phyloP scores from a whole-genome alignment of 2,888 invertebrate species.

The Leucoma salicis region DNA sequence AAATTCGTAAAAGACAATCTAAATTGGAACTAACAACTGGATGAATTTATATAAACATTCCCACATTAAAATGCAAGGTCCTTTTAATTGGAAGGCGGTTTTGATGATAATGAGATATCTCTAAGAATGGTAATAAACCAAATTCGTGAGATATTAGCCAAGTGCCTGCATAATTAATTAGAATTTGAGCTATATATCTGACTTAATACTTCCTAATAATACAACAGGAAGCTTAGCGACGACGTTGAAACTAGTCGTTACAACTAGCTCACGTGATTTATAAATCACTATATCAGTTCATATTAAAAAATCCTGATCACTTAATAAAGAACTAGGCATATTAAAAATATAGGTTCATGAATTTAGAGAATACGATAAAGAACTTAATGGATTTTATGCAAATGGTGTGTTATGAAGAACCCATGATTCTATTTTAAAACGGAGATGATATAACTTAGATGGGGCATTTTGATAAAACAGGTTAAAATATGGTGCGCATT shows the following conservation, averaged over 20 bases:
- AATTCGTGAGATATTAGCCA: constrained; percentile 30
- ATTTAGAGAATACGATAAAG: constrained; percentile 1
- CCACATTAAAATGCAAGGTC: constrained; percentile 71
- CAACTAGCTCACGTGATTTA: constrained; percentile 11
- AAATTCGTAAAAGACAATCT: constrained; percentile 54
- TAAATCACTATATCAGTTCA: background rate
- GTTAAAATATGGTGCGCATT: constrained; percentile 65
- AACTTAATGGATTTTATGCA: background rate
- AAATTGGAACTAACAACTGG: constrained; percentile 55
- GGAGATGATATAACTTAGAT: constrained; percentile 48
- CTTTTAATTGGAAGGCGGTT: constrained; percentile 34
- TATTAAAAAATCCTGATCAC: background rate
- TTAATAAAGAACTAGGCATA: background rate
- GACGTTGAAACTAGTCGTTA: constrained; percentile 24
- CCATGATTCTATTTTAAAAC: background rate
- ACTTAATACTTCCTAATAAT: too few species aligned
- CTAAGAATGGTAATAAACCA: constrained; percentile 25
- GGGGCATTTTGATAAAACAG: constrained; percentile 45
- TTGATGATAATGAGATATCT: constrained; percentile 33
- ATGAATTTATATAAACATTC: constrained; percentile 56
- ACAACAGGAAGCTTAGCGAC: constrained; percentile 24
- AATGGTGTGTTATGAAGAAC: too few species aligned
- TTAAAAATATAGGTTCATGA: background rate
- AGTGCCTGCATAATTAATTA: constrained; percentile 27
- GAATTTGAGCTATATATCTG: constrained; percentile 30